A percentile compares a stretch with the other conserved stretches of the same genome.
phyloP scores from a whole-genome alignment of 2,113 vertebrate genomes.

The Octodon degus region DNA sequence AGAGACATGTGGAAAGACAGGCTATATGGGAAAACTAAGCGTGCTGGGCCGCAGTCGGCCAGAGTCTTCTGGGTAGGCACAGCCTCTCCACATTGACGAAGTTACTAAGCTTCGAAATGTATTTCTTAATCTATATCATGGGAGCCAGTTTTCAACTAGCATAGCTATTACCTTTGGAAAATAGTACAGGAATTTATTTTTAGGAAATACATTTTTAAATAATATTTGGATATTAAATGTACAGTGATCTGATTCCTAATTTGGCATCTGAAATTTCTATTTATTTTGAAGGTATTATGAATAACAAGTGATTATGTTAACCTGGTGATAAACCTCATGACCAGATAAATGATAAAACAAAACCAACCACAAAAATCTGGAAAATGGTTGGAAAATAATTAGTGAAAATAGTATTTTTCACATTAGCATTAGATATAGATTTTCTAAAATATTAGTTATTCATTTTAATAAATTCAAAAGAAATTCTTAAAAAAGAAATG shows the following conservation, averaged over 20 bases:
- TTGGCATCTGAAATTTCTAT: background rate
- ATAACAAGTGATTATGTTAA: background rate
- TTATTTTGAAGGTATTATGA: conserved; percentile 34
- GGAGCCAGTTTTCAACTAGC: conserved; percentile 9
- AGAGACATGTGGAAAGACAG: background rate
- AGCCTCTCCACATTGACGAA: background rate
- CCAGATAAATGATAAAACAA: background rate
- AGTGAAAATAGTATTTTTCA: conserved; percentile 23
- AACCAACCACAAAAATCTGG: background rate
- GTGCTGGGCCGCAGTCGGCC: background rate
- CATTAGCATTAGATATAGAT: background rate
- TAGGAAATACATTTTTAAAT: conserved; percentile 25
- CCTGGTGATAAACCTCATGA: background rate
- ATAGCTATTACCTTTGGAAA: conserved; percentile 25
- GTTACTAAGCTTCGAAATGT: background rate
- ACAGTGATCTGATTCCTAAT: conserved; percentile 2
- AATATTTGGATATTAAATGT: background rate
- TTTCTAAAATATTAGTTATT: conserved; percentile 28
- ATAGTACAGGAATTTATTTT: conserved; percentile 32
- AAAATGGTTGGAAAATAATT: conserved; percentile 10
- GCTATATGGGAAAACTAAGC: background rate
- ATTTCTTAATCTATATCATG: background rate
- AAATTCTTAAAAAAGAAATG: background rate
- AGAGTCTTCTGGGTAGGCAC: background rate
- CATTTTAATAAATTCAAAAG: conserved; percentile 16